Conservation (phyloP, 64 coral and sea anemone genomes). For the Acropora yongei region DNA sequence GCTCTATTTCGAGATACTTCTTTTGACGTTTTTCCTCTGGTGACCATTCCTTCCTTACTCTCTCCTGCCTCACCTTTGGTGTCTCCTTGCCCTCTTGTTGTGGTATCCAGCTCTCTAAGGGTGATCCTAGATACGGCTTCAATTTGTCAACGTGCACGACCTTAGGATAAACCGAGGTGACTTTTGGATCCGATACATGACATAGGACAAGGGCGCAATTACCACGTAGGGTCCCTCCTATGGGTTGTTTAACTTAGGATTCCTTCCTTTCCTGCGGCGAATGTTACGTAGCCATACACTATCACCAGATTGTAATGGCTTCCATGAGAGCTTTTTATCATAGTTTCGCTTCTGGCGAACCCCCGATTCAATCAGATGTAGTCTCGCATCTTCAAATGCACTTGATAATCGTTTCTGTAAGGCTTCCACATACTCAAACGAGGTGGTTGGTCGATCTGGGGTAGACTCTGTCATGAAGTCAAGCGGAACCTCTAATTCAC, state of each 20-base stretch:
- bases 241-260: not conserved
- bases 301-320: slow-evolving; percentile 5
- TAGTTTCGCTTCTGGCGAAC: slow-evolving; percentile 23
- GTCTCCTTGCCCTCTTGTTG: not conserved
- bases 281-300: not conserved
- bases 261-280: not conserved
- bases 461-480: slow-evolving; percentile 33
- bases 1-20: not conserved
- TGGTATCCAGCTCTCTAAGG: slow-evolving; percentile 55
- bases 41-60: too few relatives aligned
- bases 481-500: slow-evolving; percentile 49
- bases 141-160: slow-evolving; percentile 44
- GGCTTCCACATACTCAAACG: slow-evolving; percentile 10
- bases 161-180: slow-evolving; percentile 18
- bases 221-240: slow-evolving; percentile 20
- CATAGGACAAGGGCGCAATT: not conserved
- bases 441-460: not conserved
- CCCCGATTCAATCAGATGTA: slow-evolving; percentile 15
- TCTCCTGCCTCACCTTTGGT: too few relatives aligned
- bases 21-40: too few relatives aligned
- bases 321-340: slow-evolving; percentile 37
- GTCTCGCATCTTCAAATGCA: not conserved
- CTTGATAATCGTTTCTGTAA: not conserved
- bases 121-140: slow-evolving; percentile 75
- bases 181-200: not conserved